Evolutionary conservation across 92 coral and sea anemone species (phyloP), one percentile per base, ranked within the genome.

Genomic region (Palythoa grandiflora): DNA sequence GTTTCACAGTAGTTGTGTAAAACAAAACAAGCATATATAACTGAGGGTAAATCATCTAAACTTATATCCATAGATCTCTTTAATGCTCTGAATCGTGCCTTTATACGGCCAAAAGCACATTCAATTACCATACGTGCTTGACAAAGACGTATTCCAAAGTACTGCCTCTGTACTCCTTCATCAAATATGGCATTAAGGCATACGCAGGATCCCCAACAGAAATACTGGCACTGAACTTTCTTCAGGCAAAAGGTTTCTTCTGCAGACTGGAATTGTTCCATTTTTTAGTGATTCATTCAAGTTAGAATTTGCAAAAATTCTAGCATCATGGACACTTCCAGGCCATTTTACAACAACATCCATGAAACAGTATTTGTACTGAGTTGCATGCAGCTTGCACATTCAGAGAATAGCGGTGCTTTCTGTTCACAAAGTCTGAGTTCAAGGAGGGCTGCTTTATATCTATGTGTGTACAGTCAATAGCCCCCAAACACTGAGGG

Each of bases 51-150:
- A 20, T 71, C 80, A 70, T 44, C 28, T 6, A 84, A 14, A 39
- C 40, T 84, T 70, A 89, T 52, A 83, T 78, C 92, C 94, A 92
- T 84, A 36, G 91, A 71, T 53, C 89, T 71, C 70, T 71, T 70
- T 66, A 87, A 70, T 36, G 75, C 73, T 1, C 91, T 88, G 74
- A 81, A 89, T 38, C 91, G 36, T 68, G 79, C 91, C 72, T 89
- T 89, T 74, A 83, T 47, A 12, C 83, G 50, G 38, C 91, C 91
- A 20, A 89, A 89, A 20, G 91, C 76, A 59, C 91, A 89, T 55
- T 89, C 91, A 80, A 89, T 83, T 48, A 89, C 88, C 88, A 89
- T 89, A 28, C 91, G 63, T 28, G 91, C 61, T 17, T 55, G 79
- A 39, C 87, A 78, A 54, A 52, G 61, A 68, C 70, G 73, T 83